Evolutionary conservation across 1,140 invertebrate species (phyloP).

Genomic region (Neomicropteryx cornuta): DNA sequence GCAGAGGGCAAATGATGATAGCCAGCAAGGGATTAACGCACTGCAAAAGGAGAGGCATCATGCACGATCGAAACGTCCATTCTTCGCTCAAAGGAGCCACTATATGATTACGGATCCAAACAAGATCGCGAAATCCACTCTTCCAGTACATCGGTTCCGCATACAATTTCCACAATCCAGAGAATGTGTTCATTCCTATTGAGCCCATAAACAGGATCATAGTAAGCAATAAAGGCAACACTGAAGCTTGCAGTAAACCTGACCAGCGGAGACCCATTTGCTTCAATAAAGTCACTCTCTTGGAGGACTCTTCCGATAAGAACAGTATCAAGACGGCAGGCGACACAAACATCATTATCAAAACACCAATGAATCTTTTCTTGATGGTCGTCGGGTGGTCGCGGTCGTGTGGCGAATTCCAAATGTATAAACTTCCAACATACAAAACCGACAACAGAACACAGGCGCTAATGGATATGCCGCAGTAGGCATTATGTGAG

Average conservation of each 20-base stretch:
- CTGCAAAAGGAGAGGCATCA: slow-evolving; percentile 81
- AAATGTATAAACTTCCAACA: slow-evolving; percentile 75
- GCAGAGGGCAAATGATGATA: slow-evolving; percentile 77
- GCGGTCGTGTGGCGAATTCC: slow-evolving; percentile 63
- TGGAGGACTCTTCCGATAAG: slow-evolving; percentile 45
- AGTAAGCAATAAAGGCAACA: slow-evolving; percentile 71
- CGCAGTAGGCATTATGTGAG: no score
- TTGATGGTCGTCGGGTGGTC: slow-evolving; percentile 85
- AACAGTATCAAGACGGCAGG: slow-evolving; percentile 65
- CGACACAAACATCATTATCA: slow-evolving; percentile 66
- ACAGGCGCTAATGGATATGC: slow-evolving; percentile 52
- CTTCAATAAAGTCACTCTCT: slow-evolving; percentile 52
- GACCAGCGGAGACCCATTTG: slow-evolving; percentile 63
- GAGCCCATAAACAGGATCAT: slow-evolving; percentile 78
- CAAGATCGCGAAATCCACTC: slow-evolving; percentile 55
- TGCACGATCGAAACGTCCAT: slow-evolving; percentile 88
- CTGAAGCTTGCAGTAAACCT: slow-evolving; percentile 61
- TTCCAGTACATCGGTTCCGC: slow-evolving; percentile 66
- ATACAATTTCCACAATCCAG: slow-evolving; percentile 57
- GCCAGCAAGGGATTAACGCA: slow-evolving; percentile 64
- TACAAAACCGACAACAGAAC: slow-evolving; percentile 61
- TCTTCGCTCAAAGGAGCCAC: slow-evolving; percentile 91
- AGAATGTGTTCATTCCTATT: slow-evolving; percentile 57
- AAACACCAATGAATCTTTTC: slow-evolving; percentile 75
- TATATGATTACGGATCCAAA: slow-evolving; percentile 82